A percentile compares a stretch with the other conserved stretches of the same genome.
Conservation (phyloP, 1,140 invertebrate genomes). For the Hyles euphorbiae region DNA sequence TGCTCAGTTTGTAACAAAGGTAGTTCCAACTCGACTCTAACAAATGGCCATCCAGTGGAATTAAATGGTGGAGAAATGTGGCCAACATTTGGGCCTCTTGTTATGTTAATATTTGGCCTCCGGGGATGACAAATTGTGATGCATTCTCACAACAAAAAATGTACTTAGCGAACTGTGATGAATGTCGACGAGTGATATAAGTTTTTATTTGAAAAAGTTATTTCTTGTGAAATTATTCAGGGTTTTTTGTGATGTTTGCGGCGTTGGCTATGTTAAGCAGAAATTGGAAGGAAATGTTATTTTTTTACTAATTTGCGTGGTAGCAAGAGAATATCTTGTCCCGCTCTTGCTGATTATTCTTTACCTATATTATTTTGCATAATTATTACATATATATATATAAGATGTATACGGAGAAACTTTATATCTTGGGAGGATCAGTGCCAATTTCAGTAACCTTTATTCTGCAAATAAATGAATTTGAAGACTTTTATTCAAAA, state of each 20-base stretch:
- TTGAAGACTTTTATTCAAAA: too few species aligned
- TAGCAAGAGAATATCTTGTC: too few species aligned
- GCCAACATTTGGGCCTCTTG: slow-evolving; percentile 25
- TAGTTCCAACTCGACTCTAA: slow-evolving; percentile 30
- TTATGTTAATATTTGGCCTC: slow-evolving; percentile 32
- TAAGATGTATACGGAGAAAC: too few species aligned
- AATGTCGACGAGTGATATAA: slow-evolving; percentile 6
- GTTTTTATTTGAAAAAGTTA: slow-evolving; percentile 5
- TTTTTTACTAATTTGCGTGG: too few species aligned
- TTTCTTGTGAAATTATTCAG: neutral
- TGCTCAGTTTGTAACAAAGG: slow-evolving; percentile 31
- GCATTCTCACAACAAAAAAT: slow-evolving; percentile 21
- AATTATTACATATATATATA: too few species aligned
- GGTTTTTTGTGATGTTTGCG: neutral
- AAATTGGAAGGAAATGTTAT: too few species aligned
- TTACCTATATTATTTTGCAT: too few species aligned
- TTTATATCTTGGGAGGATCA: too few species aligned
- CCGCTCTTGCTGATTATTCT: too few species aligned
- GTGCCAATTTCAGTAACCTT: too few species aligned
- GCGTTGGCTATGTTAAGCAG: too few species aligned
- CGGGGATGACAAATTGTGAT: slow-evolving; percentile 29
- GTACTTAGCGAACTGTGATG: slow-evolving; percentile 10
- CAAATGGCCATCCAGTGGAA: slow-evolving; percentile 28
- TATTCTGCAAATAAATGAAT: too few species aligned
- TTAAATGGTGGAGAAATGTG: slow-evolving; percentile 28